Evolutionary conservation across 2,113 vertebrate genomes (phyloP).

Genomic region (Donacobius atricapilla): DNA sequence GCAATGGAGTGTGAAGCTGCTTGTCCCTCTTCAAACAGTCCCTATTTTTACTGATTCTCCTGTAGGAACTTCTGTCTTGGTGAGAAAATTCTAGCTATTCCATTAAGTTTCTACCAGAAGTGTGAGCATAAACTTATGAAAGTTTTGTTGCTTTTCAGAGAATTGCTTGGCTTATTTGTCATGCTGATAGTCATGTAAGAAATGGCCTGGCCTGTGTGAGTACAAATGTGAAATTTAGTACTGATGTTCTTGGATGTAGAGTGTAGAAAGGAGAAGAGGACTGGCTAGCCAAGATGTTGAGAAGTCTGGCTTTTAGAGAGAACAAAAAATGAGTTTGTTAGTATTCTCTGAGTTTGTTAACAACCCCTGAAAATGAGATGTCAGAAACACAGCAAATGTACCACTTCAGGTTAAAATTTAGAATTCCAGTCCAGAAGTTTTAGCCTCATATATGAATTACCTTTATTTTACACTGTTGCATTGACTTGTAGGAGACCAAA

Average conservation of each 20-base stretch:
- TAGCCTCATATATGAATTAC: background rate
- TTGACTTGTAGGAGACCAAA: background rate
- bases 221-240: background rate
- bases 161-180: background rate
- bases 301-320: background rate
- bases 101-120: background rate
- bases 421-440: background rate
- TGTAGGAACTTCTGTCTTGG: background rate
- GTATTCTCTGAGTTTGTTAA: background rate
- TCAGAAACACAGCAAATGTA: background rate
- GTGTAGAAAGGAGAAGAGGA: background rate
- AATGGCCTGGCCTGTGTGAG: background rate
- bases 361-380: background rate
- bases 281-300: background rate
- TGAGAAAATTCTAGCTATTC: background rate
- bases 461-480: background rate
- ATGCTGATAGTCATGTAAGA: background rate
- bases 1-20: background rate
- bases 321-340: background rate
- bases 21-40: background rate
- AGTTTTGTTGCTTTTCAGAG: background rate
- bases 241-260: background rate
- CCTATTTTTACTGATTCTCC: background rate
- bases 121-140: background rate
- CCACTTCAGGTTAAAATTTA: background rate